Evolutionary conservation across 2,113 vertebrate genomes (phyloP).

Genomic region (Suncus etruscus): DNA sequence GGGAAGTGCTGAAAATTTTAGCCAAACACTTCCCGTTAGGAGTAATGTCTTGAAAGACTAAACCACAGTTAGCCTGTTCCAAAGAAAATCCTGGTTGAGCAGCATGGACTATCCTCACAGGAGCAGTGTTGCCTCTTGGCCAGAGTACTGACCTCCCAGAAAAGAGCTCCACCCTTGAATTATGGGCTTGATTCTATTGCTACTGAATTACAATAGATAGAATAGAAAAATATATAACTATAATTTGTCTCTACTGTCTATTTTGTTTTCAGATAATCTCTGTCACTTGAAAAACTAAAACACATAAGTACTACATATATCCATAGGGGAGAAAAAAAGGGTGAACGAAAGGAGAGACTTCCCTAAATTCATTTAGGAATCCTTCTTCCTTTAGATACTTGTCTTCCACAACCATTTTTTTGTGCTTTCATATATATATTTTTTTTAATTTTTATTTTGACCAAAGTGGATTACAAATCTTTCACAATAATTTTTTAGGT

Average conservation of each 20-base stretch:
- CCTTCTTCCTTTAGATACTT: background rate
- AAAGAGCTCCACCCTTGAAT: constrained; percentile 42
- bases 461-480: no score
- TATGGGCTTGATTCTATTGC: constrained; percentile 35
- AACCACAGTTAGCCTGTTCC: constrained; percentile 72
- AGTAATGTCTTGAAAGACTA: constrained; percentile 68
- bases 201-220: constrained; percentile 29
- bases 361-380: background rate
- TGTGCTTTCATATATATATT: background rate
- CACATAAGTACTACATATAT: background rate
- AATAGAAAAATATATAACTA: background rate
- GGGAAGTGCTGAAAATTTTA: constrained; percentile 54
- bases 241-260: background rate
- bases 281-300: background rate
- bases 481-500: no score
- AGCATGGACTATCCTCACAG: constrained; percentile 7
- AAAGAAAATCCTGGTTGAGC: constrained; percentile 63
- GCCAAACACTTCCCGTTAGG: constrained; percentile 74
- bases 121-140: constrained; percentile 57
- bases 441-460: no score
- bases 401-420: background rate
- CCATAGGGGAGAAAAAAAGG: background rate
- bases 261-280: background rate
- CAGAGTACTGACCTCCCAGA: constrained; percentile 59
- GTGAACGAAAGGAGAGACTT: background rate